Evolutionary conservation across 2,888 invertebrate genomes (phyloP), one percentile per base, ranked within the genome.

Genomic region (Acrocyrtus sp.): DNA sequence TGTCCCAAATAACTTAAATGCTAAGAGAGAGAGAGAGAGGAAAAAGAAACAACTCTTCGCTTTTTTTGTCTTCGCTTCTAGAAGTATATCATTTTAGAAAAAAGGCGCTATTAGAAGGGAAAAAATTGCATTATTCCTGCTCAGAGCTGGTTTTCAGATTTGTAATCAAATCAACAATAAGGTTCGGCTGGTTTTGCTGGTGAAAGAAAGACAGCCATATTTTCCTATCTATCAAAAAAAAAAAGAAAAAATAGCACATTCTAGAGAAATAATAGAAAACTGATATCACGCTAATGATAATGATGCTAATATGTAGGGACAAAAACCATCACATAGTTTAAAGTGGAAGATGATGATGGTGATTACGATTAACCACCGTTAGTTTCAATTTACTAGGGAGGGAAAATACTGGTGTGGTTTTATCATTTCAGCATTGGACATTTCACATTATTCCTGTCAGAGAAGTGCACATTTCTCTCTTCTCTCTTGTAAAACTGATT

Each of bases 1-100:
- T 69, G 69, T 69, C 61, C 69, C 53, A 69, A 69, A 69, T 69
- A 56, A 34, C 34, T 34, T 34, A 8, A 12, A 34, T 5, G 34
- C 34, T 34, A 5, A 8, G 6, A 34, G 12, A 12, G 34, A 34
- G 34, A 34, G 12, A 34, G 12, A 34, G 6, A 12, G 12, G 12
- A 34, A 34, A 34, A 34, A 34, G 6, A 12, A 34, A 34, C 12
- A 12, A 34, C 34, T 34, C n/a, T n/a, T n/a, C 12, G 34, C 34
- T 34, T 34, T 34, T 34, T n/a, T n/a, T n/a, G 6, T 12, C 34
- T 34, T 8, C 34, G 6, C 5, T 5, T 34, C 5, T 12, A 34
- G 12, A 34, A 34, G 34, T 12, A 12, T 34, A 34, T 34, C 34
- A 34, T 34, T 34, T 34, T 34, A 34, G 34, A 34, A 12, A 34